Evolutionary conservation across 2,888 invertebrate genomes (phyloP), one percentile per base, ranked within the genome.

Genomic region (Apamea crenata): DNA sequence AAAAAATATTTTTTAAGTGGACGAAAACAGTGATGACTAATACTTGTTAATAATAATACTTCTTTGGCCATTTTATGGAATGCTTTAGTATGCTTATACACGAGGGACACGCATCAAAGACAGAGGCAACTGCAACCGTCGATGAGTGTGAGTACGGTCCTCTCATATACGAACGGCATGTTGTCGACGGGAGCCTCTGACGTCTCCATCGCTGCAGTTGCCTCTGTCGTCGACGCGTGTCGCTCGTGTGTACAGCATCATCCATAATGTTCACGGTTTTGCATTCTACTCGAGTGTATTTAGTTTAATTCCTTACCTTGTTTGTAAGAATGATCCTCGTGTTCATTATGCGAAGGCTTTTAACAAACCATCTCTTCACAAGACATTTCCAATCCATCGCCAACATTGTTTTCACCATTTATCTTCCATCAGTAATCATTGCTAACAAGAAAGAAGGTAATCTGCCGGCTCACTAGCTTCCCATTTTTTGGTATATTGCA

Each of bases 401-500:
- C 21, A 63, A 36, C 71, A 78, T 78, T 82, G 32, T 56, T 47
- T 74, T 59, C 18, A 59, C 36, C 72, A 87, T 82, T 84, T 78
- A 77, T 82, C 78, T 79, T 77, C 71, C 14, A 72, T 80, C 61
- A 74, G 53, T 50, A 70, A 78, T 78, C 82, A 78, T 80, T 77
- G 78, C 81, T 77, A 81, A 82, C 73, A 68, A 78, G 44, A 74
- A 59, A 68, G 29, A 59, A 74, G 72, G 74, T 87, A 80, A 84
- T 86, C 72, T 79, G 80, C 72, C 83, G 79, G 83, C 63, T 89
- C 78, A 89, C 87, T 82, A 78, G 71, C 63, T 86, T 77, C 74
- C 65, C 25, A 77, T 82, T 78, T 81, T 81, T 82, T 77, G 78
- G 69, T 50, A 70, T 71, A 65, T 81, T 73, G 50, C 80, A 77